Evolutionary conservation across 2,888 invertebrate species (phyloP), one percentile per base, ranked within the genome.

Genomic region (Eristalis tenax): DNA sequence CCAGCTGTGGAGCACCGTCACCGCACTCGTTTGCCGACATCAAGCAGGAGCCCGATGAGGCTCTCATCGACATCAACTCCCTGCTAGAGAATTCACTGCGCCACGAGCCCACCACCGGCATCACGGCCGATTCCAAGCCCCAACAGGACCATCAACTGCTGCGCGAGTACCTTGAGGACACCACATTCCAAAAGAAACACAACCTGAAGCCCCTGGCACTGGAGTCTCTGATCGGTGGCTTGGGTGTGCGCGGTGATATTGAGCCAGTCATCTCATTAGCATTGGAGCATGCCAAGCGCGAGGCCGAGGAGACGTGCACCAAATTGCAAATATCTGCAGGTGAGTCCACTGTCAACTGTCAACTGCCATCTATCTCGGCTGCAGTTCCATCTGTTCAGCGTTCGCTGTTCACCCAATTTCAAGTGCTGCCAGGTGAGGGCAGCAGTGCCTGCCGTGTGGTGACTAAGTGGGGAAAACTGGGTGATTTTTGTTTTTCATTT

Each of bases 321-420:
- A 95, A 96, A 90, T 95, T 98, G 91, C 97, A 96, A 93, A 98
- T 98, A 93, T 96, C 97, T 92, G 96, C 96, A 93, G 97, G 98
- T 98, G 93, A 95, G 96, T 94, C 87, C 38, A 50, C 2, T 50
- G 18, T 50, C 50, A 18, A 50, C n/a, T 6, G 43, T n/a, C 43
- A 18, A 50, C 50, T 22, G 18, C 5, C 50, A 50, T 8, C 18
- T 18, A 8, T 50, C 26, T 26, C 43, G 18, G n/a, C 6, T 43
- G 43, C 43, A 43, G 1, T 5, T 10, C 5, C 18, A 50, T 8
- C 50, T 18, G 18, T 18, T 23, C 22, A 15, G 26, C 70, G 64
- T 70, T 28, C 28, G 28, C 65, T 71, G 70, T 40, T 78, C 32
- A 78, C 78, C 70, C 38, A 81, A 69, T 64, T 81, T 63, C 74